Base-by-base conservation (phyloP, 1,140 invertebrate genomes). In the Bombus pyrosoma region DNA sequence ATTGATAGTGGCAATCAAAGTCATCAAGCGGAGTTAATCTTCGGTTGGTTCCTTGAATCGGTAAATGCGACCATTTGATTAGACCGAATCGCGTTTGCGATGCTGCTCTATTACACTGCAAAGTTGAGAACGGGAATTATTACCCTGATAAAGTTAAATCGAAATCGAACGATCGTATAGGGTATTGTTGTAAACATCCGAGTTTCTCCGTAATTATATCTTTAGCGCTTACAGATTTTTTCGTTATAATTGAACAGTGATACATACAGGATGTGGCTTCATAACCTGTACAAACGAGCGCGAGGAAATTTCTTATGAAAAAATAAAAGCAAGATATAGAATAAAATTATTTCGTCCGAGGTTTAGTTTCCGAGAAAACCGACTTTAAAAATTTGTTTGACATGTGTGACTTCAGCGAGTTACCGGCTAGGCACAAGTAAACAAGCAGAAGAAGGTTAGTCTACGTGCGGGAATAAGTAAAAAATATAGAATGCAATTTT, bases 1-100 rank as follows among this genome's bases (percentile, higher is more conserved):
- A 81, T 90, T 83, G 72, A 86, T 88, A 83, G 66, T n/a, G 73
- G 86, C 85, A 91, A 93, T 93, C 92, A 91, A 89, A 88, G 83
- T 81, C 32, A 71, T 41, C 79, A 77, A 92, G 89, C 86, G 81
- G 86, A 90, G 81, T 89, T 81, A 82, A 87, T 89, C 74, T 57
- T 62, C 69, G 1, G 75, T 25, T 37, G 39, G 32, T 47, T 80
- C 57, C 53, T 72, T 18, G 53, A 59, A 72, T 72, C n/a, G 18
- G 66, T 34, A 69, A 84, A 59, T 62, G 43, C n/a, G 28, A 64
- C n/a, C 25, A 66, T 28, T 32, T 79, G 32, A 71, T 79, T 84
- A 53, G 72, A 10, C 43, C 10, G 25, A 66, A 64, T 74, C n/a
- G 9, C 8, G 4, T 13, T 28, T 10, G 3, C 47, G 0, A 32